Evolutionary conservation across 1,140 invertebrate species (phyloP).

Genomic region (Wiebesia pumilae): DNA sequence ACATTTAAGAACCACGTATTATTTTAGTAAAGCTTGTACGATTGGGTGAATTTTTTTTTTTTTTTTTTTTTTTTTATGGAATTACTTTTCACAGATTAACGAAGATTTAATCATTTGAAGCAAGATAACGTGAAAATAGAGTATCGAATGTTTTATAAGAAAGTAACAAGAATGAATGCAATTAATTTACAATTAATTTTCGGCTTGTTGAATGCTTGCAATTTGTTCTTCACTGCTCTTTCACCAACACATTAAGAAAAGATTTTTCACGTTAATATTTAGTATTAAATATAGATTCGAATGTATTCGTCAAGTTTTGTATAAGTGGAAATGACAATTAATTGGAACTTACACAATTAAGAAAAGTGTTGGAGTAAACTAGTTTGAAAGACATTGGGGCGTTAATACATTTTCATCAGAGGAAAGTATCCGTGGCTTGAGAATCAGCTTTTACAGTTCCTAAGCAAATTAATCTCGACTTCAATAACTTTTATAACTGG

Average conservation of each 20-base stretch:
- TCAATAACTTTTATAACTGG: constrained; percentile 30
- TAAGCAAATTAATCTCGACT: constrained; percentile 36
- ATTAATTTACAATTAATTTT: too few relatives aligned
- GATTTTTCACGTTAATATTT: not conserved
- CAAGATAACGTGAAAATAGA: too few relatives aligned
- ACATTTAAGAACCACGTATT: too few relatives aligned
- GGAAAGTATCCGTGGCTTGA: not conserved
- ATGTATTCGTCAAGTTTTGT: constrained; percentile 10
- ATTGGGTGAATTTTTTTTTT: too few relatives aligned
- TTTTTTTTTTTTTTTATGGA: too few relatives aligned
- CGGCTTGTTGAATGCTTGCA: too few relatives aligned
- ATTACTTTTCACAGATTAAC: too few relatives aligned
- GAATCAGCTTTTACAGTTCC: not conserved
- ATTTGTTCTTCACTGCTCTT: too few relatives aligned
- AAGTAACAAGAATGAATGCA: too few relatives aligned
- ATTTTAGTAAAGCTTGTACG: too few relatives aligned
- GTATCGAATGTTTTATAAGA: too few relatives aligned
- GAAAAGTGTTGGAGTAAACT: constrained; percentile 30
- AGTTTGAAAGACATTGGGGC: constrained; percentile 38
- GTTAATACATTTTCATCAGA: constrained; percentile 37
- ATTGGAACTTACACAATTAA: constrained; percentile 7
- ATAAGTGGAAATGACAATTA: constrained; percentile 24
- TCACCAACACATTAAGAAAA: not conserved
- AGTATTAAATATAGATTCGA: not conserved
- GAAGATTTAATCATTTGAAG: too few relatives aligned